Base-by-base conservation (phyloP, 2,888 invertebrate genomes). In the Drosophila prolongata region DNA sequence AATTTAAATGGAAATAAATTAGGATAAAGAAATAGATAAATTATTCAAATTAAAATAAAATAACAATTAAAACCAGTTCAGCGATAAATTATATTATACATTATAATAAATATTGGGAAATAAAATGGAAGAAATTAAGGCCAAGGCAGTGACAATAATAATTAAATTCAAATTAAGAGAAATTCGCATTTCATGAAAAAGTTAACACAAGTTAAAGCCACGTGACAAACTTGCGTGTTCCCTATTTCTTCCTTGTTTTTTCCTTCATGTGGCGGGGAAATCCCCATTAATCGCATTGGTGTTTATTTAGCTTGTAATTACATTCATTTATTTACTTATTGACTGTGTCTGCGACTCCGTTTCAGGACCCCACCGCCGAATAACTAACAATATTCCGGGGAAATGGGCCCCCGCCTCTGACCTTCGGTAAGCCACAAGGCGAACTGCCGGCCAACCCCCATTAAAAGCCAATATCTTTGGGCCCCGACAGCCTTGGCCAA, bases 311-410 rank as follows among this genome's bases (percentile, higher is more conserved):
- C 84, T 88, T 90, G 90, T 90, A 91, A 91, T 91, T 90, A 90
- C 89, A 82, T 88, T 81, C 88, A 87, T 91, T 90, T 90, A 90
- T 90, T 91, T 89, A 89, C 91, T 91, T 90, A 91, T 90, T 91
- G 90, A 91, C 90, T 89, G 88, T 78, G 75, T 81, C 80, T 78
- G 78, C 80, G 53, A 40, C 40, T 38, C 37, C 56, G 13, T 24
- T 37, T 2, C 52, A 8, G 34, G 37, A 10, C 19, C n/a, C 24
- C 24, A 24, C 24, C 24, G 4, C 24, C 79, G 54, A 80, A 84
- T 83, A 83, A 83, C 83, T 83, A 83, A 83, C 83, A 83, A 83
- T 83, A 86, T 85, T 78, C 78, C 11, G 46, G 66, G 43, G 54
- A 37, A 30, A 34, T 37, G 47, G 30, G 30, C 37, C 57, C 59